These are phyloP conservation scores for Abscondita cerata DNA, from an alignment of 2,888 invertebrate species.

Conservation along the genomic window DNA sequence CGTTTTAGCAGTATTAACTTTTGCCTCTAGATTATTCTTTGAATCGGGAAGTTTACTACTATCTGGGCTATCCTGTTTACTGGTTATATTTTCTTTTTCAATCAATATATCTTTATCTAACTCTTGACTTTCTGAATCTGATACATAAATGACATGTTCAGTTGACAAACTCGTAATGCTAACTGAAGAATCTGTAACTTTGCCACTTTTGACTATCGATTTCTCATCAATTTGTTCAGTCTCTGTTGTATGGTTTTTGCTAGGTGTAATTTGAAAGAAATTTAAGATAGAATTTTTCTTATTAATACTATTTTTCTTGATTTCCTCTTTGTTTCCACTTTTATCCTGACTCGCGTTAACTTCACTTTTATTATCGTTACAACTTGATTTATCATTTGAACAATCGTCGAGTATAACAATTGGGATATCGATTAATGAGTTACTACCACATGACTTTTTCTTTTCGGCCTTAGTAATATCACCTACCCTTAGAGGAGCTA, in stretches of 20 bases:
- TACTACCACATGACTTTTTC: too few relatives aligned
- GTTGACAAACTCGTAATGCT: too few relatives aligned
- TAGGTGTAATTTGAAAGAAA: not conserved
- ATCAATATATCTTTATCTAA: not conserved
- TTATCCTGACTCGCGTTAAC: not conserved
- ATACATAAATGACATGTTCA: not conserved
- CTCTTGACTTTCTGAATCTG: not conserved
- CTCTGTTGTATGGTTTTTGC: not conserved
- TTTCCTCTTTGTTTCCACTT: not conserved
- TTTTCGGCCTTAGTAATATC: slow-evolving; percentile 5
- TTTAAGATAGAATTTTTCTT: slow-evolving; percentile 3
- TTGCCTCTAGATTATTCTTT: not conserved
- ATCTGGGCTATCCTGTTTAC: not conserved
- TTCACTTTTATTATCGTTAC: not conserved
- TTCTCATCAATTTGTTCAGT: not conserved
- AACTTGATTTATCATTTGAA: not conserved
- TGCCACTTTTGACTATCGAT: not conserved
- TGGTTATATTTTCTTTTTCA: not conserved
- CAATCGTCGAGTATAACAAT: too few relatives aligned
- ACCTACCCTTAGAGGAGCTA: slow-evolving; percentile 14
- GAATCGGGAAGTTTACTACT: not conserved
- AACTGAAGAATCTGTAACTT: not conserved
- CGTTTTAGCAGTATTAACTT: slow-evolving; percentile 56
- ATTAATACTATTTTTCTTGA: slow-evolving; percentile 1
- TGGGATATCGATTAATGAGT: too few relatives aligned